Percentiles rank a stretch among this genome's conserved stretches.
Conservation (phyloP, 1,140 invertebrate species). For the Plectrocnemia conspersa region DNA sequence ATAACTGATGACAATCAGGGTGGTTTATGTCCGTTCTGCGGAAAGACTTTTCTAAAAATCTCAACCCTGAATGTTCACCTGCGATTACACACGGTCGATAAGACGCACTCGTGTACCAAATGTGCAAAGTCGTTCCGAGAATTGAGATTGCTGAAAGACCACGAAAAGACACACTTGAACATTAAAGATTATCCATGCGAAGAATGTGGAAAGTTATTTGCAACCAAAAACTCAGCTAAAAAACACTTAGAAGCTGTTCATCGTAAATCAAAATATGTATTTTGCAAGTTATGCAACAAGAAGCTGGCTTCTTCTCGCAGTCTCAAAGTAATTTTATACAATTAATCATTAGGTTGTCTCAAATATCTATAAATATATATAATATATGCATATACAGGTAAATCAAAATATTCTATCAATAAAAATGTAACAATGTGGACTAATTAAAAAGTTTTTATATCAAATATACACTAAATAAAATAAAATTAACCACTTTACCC, state of each 20-base stretch:
- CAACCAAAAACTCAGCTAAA: constrained; percentile 25
- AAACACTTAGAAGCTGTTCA: constrained; percentile 31
- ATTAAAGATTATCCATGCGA: constrained; percentile 32
- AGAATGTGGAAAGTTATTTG: constrained; percentile 31
- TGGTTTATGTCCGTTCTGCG: constrained; percentile 30
- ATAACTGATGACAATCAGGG: constrained; percentile 1
- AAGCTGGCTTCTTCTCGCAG: constrained; percentile 26
- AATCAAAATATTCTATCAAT: too few relatives aligned
- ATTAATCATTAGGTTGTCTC: too few relatives aligned
- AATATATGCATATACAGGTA: too few relatives aligned
- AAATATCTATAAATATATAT: too few relatives aligned
- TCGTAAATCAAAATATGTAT: constrained; percentile 20
- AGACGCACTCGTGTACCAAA: constrained; percentile 18
- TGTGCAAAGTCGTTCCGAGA: constrained; percentile 28
- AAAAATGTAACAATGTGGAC: too few relatives aligned
- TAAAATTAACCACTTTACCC: too few relatives aligned
- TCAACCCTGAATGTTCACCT: constrained; percentile 26
- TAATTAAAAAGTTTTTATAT: too few relatives aligned
- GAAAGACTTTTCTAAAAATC: constrained; percentile 28
- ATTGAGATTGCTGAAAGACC: constrained; percentile 24
- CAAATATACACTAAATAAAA: too few relatives aligned
- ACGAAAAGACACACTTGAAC: constrained; percentile 31
- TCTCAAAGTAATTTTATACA: constrained; percentile 24
- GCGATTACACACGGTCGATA: constrained; percentile 22
- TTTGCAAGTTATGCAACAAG: constrained; percentile 32